Evolutionary conservation across 2,888 invertebrate species (phyloP).

Genomic region (Molanna angustata): DNA sequence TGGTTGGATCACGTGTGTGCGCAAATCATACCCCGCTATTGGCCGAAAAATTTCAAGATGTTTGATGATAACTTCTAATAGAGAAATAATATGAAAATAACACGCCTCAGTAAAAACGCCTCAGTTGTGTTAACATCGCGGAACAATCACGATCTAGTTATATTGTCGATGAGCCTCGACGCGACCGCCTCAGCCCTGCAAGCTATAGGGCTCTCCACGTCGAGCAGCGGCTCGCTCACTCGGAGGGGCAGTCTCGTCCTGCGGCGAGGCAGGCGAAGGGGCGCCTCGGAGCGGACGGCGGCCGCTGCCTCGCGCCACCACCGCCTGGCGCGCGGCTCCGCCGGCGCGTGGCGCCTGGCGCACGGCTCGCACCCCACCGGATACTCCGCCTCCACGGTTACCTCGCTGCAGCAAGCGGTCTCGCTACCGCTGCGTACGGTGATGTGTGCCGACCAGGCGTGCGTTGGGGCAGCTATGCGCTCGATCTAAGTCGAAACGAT

Average conservation of each 20-base stretch:
- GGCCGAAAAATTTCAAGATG: too few species aligned
- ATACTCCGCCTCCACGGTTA: slow-evolving; percentile 36
- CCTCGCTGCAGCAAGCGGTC: slow-evolving; percentile 39
- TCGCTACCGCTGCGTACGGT: slow-evolving; percentile 34
- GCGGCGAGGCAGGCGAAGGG: slow-evolving; percentile 16
- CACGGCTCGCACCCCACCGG: slow-evolving; percentile 40
- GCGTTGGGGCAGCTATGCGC: slow-evolving; percentile 64
- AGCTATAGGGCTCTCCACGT: slow-evolving; percentile 8
- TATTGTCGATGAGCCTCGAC: background rate
- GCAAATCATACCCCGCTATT: too few species aligned
- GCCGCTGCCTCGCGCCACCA: slow-evolving; percentile 27
- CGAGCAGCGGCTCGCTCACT: slow-evolving; percentile 10
- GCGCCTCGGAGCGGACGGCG: slow-evolving; percentile 3
- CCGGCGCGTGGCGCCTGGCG: slow-evolving; percentile 46
- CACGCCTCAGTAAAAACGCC: too few species aligned
- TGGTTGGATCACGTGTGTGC: too few species aligned
- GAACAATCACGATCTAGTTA: too few species aligned
- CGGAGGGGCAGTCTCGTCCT: slow-evolving; percentile 15
- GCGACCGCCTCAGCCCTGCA: background rate
- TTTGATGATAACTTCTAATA: too few species aligned
- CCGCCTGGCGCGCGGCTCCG: slow-evolving; percentile 35
- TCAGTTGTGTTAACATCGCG: too few species aligned
- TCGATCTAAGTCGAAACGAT: slow-evolving; percentile 48
- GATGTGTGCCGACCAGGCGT: slow-evolving; percentile 59
- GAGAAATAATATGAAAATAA: too few species aligned